Conservation (phyloP, 2,888 invertebrate species). For the Pelosia muscerda region DNA sequence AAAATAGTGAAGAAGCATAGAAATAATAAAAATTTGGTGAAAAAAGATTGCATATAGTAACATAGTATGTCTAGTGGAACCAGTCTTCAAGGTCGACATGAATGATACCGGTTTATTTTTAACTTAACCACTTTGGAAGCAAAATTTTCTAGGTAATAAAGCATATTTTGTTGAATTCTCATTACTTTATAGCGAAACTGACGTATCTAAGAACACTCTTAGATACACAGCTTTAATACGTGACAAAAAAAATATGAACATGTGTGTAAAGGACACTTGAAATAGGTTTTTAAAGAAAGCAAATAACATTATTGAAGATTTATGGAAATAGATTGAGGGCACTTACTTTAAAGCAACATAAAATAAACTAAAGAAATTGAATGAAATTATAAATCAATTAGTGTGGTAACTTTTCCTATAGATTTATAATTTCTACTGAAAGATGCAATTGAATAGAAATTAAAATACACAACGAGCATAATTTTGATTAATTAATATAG, state of each 20-base stretch:
- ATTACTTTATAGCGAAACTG: constrained; percentile 33
- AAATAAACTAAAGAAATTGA: not conserved
- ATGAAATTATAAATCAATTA: too few relatives aligned
- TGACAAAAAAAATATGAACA: not conserved
- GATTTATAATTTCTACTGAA: too few relatives aligned
- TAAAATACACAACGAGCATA: too few relatives aligned
- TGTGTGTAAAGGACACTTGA: too few relatives aligned
- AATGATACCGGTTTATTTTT: constrained; percentile 51
- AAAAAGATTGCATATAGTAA: constrained; percentile 51
- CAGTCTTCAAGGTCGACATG: constrained; percentile 46
- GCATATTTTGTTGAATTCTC: constrained; percentile 47
- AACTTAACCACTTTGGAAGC: constrained; percentile 49
- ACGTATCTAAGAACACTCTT: constrained; percentile 9
- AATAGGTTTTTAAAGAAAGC: not conserved
- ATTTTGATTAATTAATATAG: not conserved
- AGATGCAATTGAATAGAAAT: too few relatives aligned
- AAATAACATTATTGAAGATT: not conserved
- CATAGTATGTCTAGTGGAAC: constrained; percentile 44
- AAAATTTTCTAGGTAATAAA: constrained; percentile 54
- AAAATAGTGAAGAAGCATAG: constrained; percentile 11
- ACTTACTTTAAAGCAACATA: not conserved
- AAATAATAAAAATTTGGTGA: constrained; percentile 35
- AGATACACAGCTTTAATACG: not conserved
- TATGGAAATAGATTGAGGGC: not conserved
- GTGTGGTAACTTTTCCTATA: too few relatives aligned